phyloP scores from a whole-genome alignment of 2,797 vertebrate species.

The Centroberyx gerrardi region DNA sequence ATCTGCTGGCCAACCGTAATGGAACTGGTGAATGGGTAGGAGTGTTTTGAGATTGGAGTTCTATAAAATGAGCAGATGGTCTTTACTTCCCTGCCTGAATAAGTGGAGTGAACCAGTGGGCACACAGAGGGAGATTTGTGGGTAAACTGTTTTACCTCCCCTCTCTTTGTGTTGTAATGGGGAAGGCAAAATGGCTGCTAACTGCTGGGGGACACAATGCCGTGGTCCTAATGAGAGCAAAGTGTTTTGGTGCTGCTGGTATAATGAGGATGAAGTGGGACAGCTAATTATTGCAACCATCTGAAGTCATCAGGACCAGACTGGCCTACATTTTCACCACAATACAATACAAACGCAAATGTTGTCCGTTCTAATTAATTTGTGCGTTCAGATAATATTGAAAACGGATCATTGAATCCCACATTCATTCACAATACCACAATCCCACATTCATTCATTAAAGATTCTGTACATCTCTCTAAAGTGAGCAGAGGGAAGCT shows the following conservation, averaged over 20 bases:
- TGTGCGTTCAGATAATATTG: no score
- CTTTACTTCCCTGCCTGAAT: constrained; percentile 79
- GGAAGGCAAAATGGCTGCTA: constrained; percentile 78
- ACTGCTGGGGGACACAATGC: constrained; percentile 71
- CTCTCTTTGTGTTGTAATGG: constrained; percentile 78
- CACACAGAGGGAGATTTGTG: constrained; percentile 82
- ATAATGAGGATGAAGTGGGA: constrained; percentile 77
- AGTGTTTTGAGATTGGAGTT: constrained; percentile 68
- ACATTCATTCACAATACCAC: not conserved
- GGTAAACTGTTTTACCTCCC: constrained; percentile 83
- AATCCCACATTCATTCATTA: not conserved
- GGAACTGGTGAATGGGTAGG: constrained; percentile 72
- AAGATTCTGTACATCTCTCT: not conserved
- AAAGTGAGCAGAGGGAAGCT: not conserved
- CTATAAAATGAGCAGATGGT: constrained; percentile 84
- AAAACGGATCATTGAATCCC: not conserved
- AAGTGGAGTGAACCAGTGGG: constrained; percentile 77
- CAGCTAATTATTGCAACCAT: constrained; percentile 74
- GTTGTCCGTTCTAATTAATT: not conserved
- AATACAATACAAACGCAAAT: not conserved
- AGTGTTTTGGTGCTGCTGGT: constrained; percentile 76
- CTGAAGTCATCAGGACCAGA: constrained; percentile 59
- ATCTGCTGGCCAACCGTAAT: constrained; percentile 75
- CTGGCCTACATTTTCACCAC: constrained; percentile 15
- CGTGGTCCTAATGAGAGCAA: constrained; percentile 73